Conservation (phyloP, 2,888 invertebrate species). For the Dynastes hyllus region DNA sequence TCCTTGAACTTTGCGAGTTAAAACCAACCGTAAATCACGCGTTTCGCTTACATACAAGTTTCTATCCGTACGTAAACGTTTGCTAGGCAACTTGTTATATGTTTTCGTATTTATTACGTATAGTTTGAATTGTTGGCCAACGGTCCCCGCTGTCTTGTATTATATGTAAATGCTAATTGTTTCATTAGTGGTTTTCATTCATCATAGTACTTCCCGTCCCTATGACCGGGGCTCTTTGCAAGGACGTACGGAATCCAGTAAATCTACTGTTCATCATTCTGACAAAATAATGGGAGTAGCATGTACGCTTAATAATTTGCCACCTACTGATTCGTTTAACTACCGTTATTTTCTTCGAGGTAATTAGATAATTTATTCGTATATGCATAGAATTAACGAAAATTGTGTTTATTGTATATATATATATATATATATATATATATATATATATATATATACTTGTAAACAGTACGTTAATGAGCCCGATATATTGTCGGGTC, state of each 20-base stretch:
- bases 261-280: slow-evolving; percentile 19
- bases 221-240: not conserved
- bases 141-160: slow-evolving; percentile 6
- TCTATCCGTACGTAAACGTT: not conserved
- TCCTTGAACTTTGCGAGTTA: slow-evolving; percentile 23
- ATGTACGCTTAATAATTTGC: not conserved
- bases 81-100: not conserved
- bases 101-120: slow-evolving; percentile 1
- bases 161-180: slow-evolving; percentile 39
- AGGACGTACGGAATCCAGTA: not conserved
- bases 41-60: not conserved
- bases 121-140: slow-evolving; percentile 16
- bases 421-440: too few relatives aligned
- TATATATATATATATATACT: too few relatives aligned
- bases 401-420: too few relatives aligned
- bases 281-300: slow-evolving; percentile 16
- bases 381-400: too few relatives aligned
- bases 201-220: not conserved
- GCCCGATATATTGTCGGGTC: too few relatives aligned
- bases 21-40: slow-evolving; percentile 7
- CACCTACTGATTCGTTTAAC: slow-evolving; percentile 11
- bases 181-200: slow-evolving; percentile 27
- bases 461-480: too few relatives aligned
- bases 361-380: not conserved
- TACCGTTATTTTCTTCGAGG: slow-evolving; percentile 19